Evolutionary conservation across 2,888 invertebrate genomes (phyloP), one percentile per base, ranked within the genome.

Genomic region (Brassicogethes aeneus): DNA sequence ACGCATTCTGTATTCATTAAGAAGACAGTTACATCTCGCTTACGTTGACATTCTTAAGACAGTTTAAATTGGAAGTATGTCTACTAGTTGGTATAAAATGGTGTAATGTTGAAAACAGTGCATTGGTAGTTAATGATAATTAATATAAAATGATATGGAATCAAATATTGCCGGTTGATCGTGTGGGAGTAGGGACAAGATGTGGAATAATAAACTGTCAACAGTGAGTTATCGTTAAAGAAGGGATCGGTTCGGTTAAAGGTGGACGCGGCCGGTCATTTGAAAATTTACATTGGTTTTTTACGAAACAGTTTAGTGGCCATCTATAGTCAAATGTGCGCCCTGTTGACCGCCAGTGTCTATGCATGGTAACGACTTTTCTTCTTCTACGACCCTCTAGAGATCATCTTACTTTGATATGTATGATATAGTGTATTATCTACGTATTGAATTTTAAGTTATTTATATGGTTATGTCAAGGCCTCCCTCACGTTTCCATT

Each of bases 291-390:
- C 62, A 64, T 64, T 63, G 59, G 59, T 61, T 64, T 59, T 58
- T n/a, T n/a, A n/a, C 58, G 60, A 64, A 61, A 65, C 62, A 61
- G 56, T 57, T 63, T 65, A 57, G 62, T 61, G 66, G 63, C 61
- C 66, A 67, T 68, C 65, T 67, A 64, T 67, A 68, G 66, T 67
- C 66, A 66, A 69, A 68, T 67, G 64, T 64, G 62, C 57, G 61
- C 61, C 62, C 58, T 56, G 60, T 60, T 65, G 67, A 64, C 66
- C 64, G 57, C 49, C 48, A 32, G 55, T 62, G 61, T 59, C 60
- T 60, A 61, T 61, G 62, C 61, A 62, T 62, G 59, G 56, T 51
- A 61, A 63, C 64, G 61, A 61, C 59, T 62, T 64, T 62, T 61
- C 55, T 55, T 58, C 57, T 56, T 50, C 55, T 60, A 68, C 61